A percentile compares a stretch with the other conserved stretches of the same genome.
phyloP scores from a whole-genome alignment of 2,888 invertebrate species.

The Ornithoptera priamus region DNA sequence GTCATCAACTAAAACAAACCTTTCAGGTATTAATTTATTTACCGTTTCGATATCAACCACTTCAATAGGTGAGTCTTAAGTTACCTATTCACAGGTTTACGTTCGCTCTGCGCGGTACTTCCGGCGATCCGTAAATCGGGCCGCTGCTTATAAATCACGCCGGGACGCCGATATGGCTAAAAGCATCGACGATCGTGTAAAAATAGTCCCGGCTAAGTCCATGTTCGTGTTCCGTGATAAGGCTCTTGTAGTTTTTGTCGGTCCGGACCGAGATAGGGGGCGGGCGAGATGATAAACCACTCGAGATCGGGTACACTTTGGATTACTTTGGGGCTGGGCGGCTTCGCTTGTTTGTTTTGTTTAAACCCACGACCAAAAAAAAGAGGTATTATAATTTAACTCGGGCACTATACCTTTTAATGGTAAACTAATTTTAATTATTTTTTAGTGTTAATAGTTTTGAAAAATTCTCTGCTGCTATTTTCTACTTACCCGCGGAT shows the following conservation, averaged over 20 bases:
- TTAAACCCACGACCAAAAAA: slow-evolving; percentile 28
- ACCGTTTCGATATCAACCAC: slow-evolving; percentile 26
- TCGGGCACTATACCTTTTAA: too few relatives aligned
- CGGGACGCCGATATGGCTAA: slow-evolving; percentile 69
- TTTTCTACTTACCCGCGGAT: too few relatives aligned
- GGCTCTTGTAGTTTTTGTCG: slow-evolving; percentile 72
- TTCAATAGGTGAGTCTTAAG: slow-evolving; percentile 47
- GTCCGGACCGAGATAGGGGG: slow-evolving; percentile 65
- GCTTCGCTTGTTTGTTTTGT: slow-evolving; percentile 61
- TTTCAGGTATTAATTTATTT: slow-evolving; percentile 11
- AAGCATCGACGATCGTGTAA: slow-evolving; percentile 68
- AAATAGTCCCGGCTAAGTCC: slow-evolving; percentile 74
- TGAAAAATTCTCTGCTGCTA: too few relatives aligned
- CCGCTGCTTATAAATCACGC: slow-evolving; percentile 68
- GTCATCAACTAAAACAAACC: slow-evolving; percentile 8
- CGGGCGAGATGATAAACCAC: slow-evolving; percentile 60
- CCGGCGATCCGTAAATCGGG: slow-evolving; percentile 69
- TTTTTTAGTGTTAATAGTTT: too few relatives aligned
- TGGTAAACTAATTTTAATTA: too few relatives aligned
- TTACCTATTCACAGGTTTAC: slow-evolving; percentile 65
- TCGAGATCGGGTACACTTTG: slow-evolving; percentile 39
- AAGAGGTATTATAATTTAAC: too few relatives aligned
- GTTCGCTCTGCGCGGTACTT: slow-evolving; percentile 47
- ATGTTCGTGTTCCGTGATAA: slow-evolving; percentile 76
- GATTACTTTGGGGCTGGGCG: not conserved